Conservation (phyloP, 2,113 vertebrate species). For the Ochotona curzoniae region DNA sequence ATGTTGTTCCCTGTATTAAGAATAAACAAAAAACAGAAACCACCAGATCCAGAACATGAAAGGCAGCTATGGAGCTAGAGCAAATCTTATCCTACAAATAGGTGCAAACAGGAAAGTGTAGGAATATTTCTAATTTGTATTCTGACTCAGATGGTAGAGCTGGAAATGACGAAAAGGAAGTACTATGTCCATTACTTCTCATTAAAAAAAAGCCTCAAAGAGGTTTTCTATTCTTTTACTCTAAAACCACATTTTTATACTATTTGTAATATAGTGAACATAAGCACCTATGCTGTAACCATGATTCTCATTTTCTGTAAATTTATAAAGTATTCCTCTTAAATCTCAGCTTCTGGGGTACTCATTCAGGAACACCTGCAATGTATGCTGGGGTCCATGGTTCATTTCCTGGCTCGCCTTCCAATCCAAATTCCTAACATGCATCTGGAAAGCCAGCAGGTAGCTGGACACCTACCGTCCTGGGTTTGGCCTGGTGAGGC, state of each 20-base stretch:
- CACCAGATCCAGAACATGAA: neutral
- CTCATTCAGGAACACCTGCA: too few relatives aligned
- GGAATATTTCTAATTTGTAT: neutral
- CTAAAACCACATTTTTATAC: neutral
- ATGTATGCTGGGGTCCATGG: too few relatives aligned
- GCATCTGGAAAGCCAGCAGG: too few relatives aligned
- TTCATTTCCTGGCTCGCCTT: too few relatives aligned
- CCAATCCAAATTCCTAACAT: too few relatives aligned
- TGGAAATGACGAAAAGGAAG: neutral
- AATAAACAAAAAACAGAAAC: neutral
- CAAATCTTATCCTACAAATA: too few relatives aligned
- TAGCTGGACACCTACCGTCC: too few relatives aligned
- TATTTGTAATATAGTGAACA: neutral
- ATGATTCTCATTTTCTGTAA: neutral
- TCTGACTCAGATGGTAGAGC: neutral
- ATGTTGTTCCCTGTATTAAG: neutral
- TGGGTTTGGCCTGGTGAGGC: too few relatives aligned
- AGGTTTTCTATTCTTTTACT: neutral
- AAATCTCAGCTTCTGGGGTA: neutral
- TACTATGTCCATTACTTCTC: neutral
- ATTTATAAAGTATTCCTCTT: neutral
- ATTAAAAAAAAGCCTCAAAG: neutral
- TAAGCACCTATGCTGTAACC: neutral
- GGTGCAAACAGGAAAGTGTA: neutral
- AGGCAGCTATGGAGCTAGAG: neutral